A percentile compares a stretch with the other conserved stretches of the same genome.
Conservation (phyloP, 2,797 vertebrate genomes). For the Acanthiza pusilla region DNA sequence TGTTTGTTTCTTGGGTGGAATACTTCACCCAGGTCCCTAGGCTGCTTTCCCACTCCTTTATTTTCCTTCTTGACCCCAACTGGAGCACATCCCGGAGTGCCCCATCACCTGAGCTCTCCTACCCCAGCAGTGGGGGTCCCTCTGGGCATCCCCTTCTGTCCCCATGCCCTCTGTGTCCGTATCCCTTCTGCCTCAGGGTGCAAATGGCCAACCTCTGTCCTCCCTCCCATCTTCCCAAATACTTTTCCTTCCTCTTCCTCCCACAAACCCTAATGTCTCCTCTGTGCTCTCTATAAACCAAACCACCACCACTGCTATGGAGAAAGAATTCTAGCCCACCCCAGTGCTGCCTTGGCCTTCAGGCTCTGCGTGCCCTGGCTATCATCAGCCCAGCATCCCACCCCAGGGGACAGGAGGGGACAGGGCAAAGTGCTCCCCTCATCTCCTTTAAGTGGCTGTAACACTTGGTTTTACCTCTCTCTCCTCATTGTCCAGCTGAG, state of each 20-base stretch:
- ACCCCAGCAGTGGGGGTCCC: neutral
- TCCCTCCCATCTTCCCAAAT: neutral
- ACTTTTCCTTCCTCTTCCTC: neutral
- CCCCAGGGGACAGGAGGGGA: neutral
- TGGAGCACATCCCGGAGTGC: neutral
- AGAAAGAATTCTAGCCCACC: neutral
- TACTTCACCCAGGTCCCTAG: fast-evolving
- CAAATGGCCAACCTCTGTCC: no score
- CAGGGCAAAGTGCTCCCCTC: neutral
- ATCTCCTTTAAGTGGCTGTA: neutral
- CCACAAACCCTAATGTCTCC: fast-evolving
- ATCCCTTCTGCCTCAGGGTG: fast-evolving
- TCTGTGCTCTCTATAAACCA: fast-evolving
- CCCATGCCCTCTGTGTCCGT: fast-evolving
- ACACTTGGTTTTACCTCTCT: neutral
- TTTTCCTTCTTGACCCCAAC: neutral
- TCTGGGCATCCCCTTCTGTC: neutral
- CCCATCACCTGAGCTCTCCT: fast-evolving
- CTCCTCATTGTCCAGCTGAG: neutral
- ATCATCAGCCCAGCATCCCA: neutral
- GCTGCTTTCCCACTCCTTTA: neutral
- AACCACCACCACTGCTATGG: fast-evolving
- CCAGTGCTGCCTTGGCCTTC: neutral
- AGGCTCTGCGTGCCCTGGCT: neutral
- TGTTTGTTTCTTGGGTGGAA: neutral